Conservation (phyloP, 2,797 vertebrate genomes). For the Pteropus rufus region DNA sequence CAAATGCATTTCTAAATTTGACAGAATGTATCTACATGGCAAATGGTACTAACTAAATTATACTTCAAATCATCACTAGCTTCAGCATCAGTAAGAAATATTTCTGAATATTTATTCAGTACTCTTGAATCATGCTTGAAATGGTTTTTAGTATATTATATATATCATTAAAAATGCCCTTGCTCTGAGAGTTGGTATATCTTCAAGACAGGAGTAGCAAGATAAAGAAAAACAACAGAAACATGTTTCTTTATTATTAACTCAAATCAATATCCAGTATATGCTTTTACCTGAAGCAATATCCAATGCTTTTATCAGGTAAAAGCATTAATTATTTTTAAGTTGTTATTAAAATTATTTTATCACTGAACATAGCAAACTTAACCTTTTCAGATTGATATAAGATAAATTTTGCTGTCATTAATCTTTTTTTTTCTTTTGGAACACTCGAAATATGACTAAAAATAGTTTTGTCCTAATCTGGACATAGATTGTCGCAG, state of each 20-base stretch:
- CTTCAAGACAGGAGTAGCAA: background rate
- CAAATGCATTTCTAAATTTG: background rate
- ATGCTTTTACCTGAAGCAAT: no score
- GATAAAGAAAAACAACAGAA: background rate
- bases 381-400: background rate
- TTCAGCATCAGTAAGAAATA: background rate
- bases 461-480: background rate
- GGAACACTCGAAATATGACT: background rate
- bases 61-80: background rate
- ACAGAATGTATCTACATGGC: background rate
- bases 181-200: background rate
- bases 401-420: background rate
- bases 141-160: background rate
- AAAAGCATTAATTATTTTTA: background rate
- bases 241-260: background rate
- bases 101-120: background rate
- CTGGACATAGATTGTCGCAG: background rate
- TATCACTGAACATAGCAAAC: background rate
- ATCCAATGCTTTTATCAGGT: background rate
- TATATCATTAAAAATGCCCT: background rate
- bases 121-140: background rate
- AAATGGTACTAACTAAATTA: background rate
- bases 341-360: background rate
- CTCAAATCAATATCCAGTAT: background rate
- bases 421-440: background rate